Evolutionary conservation across 2,888 invertebrate species (phyloP).

Genomic region (Gortyna flavago): DNA sequence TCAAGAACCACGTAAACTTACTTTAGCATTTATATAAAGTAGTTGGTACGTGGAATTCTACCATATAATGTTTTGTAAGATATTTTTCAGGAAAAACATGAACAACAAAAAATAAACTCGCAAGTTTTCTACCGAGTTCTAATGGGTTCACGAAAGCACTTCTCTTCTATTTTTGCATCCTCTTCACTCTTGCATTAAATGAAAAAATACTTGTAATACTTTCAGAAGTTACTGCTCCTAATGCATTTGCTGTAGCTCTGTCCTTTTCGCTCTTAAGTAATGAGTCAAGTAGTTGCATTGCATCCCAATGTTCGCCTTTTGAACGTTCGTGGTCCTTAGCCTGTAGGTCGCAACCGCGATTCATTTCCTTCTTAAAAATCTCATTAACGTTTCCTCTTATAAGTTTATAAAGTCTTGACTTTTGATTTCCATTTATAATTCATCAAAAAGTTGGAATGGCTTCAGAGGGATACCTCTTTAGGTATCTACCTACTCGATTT

Average conservation of each 20-base stretch:
- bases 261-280: conserved; percentile 68
- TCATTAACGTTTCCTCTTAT: conserved; percentile 52
- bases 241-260: conserved; percentile 71
- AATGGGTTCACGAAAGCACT: conserved; percentile 50
- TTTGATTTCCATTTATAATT: conserved; percentile 67
- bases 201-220: conserved; percentile 68
- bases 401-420: conserved; percentile 54
- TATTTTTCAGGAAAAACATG: conserved; percentile 1
- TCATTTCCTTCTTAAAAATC: conserved; percentile 60
- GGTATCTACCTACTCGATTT: conserved; percentile 19
- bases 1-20: no score
- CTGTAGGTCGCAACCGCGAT: conserved; percentile 64
- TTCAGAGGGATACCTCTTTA: conserved; percentile 27
- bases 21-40: neutral
- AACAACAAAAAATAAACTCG: conserved; percentile 1
- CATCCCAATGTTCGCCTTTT: conserved; percentile 60
- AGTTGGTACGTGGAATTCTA: neutral
- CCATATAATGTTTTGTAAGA: neutral
- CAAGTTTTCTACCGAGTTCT: conserved; percentile 29
- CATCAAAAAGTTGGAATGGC: conserved; percentile 36
- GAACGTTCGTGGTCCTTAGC: conserved; percentile 65
- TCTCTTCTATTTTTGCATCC: conserved; percentile 45
- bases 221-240: conserved; percentile 76
- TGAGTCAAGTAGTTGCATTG: conserved; percentile 65
- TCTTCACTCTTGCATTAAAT: conserved; percentile 62